These are phyloP conservation scores for Aquatica leii DNA, from an alignment of 2,888 invertebrate species.

Conservation along the genomic window DNA sequence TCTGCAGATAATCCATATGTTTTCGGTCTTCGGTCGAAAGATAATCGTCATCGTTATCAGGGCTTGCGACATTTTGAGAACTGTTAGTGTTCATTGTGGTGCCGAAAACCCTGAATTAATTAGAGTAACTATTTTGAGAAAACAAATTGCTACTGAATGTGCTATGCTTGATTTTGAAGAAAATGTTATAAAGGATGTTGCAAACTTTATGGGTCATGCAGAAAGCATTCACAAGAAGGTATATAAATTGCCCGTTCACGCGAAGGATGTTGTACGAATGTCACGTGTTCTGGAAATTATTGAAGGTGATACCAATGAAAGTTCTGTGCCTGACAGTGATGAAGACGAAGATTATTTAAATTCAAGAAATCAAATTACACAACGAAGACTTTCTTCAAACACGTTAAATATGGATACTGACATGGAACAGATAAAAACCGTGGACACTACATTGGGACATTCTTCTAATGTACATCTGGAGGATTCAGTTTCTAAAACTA, in stretches of 20 bases:
- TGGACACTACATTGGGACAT: too few species aligned
- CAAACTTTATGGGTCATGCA: slow-evolving; percentile 1
- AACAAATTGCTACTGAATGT: slow-evolving; percentile 7
- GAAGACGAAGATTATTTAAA: too few species aligned
- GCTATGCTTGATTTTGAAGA: not conserved
- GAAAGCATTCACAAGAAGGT: not conserved
- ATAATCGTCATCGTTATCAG: not conserved
- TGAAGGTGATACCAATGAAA: not conserved
- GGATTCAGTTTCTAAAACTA: too few species aligned
- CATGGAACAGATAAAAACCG: too few species aligned
- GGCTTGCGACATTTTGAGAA: not conserved
- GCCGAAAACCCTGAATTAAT: not conserved
- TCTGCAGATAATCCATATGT: not conserved
- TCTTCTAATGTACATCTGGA: too few species aligned
- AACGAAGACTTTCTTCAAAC: too few species aligned
- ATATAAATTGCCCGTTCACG: not conserved
- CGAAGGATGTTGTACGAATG: not conserved
- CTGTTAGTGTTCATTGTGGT: not conserved
- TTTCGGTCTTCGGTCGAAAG: not conserved
- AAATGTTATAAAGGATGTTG: not conserved
- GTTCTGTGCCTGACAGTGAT: too few species aligned
- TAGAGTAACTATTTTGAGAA: not conserved
- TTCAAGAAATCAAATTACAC: too few species aligned
- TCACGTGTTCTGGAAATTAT: not conserved
- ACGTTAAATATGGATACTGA: too few species aligned